Base-by-base conservation (phyloP, 2,113 vertebrate genomes). In the Cheirogaleus medius region DNA sequence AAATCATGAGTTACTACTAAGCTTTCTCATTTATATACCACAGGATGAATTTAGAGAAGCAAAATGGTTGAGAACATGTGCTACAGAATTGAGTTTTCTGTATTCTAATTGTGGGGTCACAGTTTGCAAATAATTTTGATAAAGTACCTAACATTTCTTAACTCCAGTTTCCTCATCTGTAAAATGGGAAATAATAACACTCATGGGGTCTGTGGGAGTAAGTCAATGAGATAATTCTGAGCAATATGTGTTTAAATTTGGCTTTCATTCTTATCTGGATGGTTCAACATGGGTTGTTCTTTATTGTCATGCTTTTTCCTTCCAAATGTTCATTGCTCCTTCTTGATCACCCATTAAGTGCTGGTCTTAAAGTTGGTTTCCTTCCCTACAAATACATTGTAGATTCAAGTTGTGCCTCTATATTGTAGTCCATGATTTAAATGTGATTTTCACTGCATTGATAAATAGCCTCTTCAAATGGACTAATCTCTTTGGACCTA, bases 61-160 rank as follows among this genome's bases (percentile, higher is more conserved):
- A 81, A 86, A 90, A 52, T 58, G 14, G 25, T 54, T 87, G 63
- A 81, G 37, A 90, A 91, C 2, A 47, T 81, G 60, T n/a, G 7
- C 17, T 87, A 44, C 2, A 13, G 27, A 66, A 60, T 13, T 77
- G 20, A 87, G 56, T 47, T 78, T 9, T 85, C 27, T 29, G 37
- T 27, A 34, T 90, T 96, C 6, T 21, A 73, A 78, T 37, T 1
- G 66, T 87, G 49, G 7, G 49, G 37, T 32, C 32, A 68, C 1
- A 74, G 44, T 49, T 69, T 73, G 17, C 14, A 92, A 86, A 49
- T 66, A 81, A 89, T 71, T 94, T 90, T 96, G 44, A 96, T 29
- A 71, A 82, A 54, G 5, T 42, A 64, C 8, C 1, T 87, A 42
- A 76, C 12, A 2, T 84, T 93, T 87, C 52, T 84, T 64, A 91